A percentile compares a stretch with the other conserved stretches of the same genome.
Conservation (phyloP, 64 coral and sea anemone species). For the Stichodactyla mertensii region DNA sequence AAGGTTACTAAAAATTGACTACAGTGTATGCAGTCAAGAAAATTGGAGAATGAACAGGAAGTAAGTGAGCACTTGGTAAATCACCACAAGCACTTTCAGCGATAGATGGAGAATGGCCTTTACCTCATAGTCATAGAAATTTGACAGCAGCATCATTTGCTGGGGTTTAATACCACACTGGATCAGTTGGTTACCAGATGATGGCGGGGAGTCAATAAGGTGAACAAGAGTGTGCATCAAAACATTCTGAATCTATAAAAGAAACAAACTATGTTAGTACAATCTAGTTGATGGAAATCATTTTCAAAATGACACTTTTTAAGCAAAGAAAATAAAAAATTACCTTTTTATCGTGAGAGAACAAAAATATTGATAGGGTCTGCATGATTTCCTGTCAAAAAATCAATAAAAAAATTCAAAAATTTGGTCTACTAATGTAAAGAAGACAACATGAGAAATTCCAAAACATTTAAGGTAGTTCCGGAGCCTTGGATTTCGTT, state of each 20-base stretch:
- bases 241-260: background rate
- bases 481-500: too few species aligned
- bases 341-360: conserved; percentile 78
- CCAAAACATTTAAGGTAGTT: too few species aligned
- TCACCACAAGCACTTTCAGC: too few species aligned
- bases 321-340: background rate
- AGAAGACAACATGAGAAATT: too few species aligned
- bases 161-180: background rate
- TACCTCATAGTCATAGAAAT: conserved; percentile 9
- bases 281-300: background rate
- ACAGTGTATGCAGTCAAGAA: too few species aligned
- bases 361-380: conserved; percentile 35
- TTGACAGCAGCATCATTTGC: background rate
- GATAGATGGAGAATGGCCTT: background rate
- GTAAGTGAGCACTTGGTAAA: too few species aligned
- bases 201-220: background rate
- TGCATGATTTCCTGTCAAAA: conserved; percentile 56
- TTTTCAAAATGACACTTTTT: background rate
- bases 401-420: background rate
- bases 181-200: background rate
- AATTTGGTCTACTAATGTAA: background rate
- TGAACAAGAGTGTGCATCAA: background rate
- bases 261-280: background rate
- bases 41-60: too few species aligned
- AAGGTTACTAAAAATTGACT: too few species aligned